Conservation (phyloP, 30 jellyfish, hydroid and myxozoan species). For the Phacellophora camtschatica region DNA sequence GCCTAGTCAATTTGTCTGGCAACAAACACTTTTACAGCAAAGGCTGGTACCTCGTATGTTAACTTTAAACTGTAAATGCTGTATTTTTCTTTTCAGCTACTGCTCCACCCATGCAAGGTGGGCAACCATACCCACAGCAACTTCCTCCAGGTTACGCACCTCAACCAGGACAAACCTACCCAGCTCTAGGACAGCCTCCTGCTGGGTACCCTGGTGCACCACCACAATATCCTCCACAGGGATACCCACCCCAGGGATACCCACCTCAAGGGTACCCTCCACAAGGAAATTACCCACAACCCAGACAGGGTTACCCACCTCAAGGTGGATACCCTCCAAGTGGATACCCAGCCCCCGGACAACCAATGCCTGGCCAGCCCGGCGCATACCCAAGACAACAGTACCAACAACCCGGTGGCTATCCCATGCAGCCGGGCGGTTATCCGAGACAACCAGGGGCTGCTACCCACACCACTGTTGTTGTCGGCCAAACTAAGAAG, state of each 20-base stretch:
- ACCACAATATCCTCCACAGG: conserved; percentile 46
- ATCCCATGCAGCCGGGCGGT: too few species aligned
- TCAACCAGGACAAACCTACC: conserved; percentile 39
- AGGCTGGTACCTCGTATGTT: too few species aligned
- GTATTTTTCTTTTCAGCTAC: neutral
- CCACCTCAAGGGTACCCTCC: conserved; percentile 54
- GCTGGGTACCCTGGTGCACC: conserved; percentile 22
- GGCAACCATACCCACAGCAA: conserved; percentile 49
- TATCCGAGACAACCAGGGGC: conserved; percentile 57
- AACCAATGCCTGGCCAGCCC: conserved; percentile 24
- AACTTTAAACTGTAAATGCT: too few species aligned
- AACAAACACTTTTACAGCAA: too few species aligned
- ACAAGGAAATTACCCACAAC: conserved; percentile 40
- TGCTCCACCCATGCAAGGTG: conserved; percentile 46
- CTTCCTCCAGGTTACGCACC: conserved; percentile 40
- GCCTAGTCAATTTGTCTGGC: too few species aligned
- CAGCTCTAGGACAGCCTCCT: conserved; percentile 43
- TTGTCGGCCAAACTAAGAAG: conserved; percentile 40
- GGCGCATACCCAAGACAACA: conserved; percentile 63
- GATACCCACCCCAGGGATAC: conserved; percentile 38
- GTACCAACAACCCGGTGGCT: conserved; percentile 29
- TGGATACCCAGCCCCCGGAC: conserved; percentile 29
- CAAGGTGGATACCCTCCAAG: neutral
- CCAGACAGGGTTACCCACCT: neutral
- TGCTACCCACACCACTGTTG: conserved; percentile 58